Evolutionary conservation across 2,797 vertebrate genomes (phyloP).

Genomic region (Apogon hyalosoma): DNA sequence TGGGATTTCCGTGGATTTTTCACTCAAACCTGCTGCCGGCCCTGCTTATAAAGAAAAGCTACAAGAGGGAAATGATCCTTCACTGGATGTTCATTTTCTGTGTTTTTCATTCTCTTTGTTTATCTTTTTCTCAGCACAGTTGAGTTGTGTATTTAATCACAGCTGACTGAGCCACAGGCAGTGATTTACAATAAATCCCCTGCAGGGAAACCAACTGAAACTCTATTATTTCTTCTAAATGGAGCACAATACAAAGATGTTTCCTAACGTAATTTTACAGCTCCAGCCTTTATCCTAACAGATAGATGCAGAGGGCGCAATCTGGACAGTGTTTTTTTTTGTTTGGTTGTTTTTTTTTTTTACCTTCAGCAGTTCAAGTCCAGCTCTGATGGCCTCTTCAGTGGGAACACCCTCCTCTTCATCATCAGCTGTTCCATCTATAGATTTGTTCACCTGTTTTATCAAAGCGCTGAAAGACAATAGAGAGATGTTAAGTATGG

Average conservation of each 20-base stretch:
- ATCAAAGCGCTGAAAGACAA: slow-evolving; percentile 89
- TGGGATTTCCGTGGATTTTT: not conserved
- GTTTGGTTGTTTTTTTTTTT: not conserved
- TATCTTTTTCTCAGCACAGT: slow-evolving; percentile 2
- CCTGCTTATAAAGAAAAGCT: not conserved
- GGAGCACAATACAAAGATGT: slow-evolving; percentile 1
- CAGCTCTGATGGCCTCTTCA: slow-evolving; percentile 95
- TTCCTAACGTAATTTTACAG: not conserved
- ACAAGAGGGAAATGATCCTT: slow-evolving; percentile 11
- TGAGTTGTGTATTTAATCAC: slow-evolving; percentile 19
- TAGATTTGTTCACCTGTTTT: slow-evolving; percentile 98
- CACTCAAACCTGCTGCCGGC: not conserved
- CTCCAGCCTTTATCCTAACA: slow-evolving; percentile 1
- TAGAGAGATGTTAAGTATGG: not conserved
- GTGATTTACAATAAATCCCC: slow-evolving; percentile 2
- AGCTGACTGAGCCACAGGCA: slow-evolving; percentile 18
- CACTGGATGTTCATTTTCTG: slow-evolving; percentile 13
- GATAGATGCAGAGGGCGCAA: not conserved
- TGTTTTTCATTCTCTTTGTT: not conserved
- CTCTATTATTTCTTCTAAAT: not conserved
- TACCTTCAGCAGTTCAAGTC: slow-evolving; percentile 97
- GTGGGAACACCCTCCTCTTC: slow-evolving; percentile 97
- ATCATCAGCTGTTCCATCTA: slow-evolving; percentile 97
- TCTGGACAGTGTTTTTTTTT: not conserved
- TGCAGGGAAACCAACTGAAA: slow-evolving; percentile 13